A percentile compares a stretch with the other conserved stretches of the same genome.
These are phyloP conservation scores for Hypsibius dujardini DNA, from an alignment of 1,140 invertebrate species.

Conservation along the genomic window DNA sequence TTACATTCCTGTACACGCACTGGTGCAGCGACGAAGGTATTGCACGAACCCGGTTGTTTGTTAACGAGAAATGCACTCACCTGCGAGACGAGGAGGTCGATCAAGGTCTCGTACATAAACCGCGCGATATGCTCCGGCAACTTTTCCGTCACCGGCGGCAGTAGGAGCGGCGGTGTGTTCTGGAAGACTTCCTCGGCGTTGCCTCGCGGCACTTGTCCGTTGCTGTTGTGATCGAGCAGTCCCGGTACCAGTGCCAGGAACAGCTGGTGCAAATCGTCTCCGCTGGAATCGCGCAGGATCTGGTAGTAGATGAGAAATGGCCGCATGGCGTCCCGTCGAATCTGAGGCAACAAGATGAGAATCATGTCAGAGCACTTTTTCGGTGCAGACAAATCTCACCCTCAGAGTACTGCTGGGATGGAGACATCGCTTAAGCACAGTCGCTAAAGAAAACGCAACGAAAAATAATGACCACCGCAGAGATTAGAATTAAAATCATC, in stretches of 20 bases:
- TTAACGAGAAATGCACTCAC: background rate
- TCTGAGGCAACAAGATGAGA: background rate
- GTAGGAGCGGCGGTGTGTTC: background rate
- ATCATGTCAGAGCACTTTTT: background rate
- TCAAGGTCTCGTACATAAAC: background rate
- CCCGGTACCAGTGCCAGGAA: background rate
- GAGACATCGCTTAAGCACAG: conserved; percentile 8
- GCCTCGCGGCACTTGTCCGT: background rate
- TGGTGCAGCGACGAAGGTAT: no score
- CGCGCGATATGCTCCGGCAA: background rate
- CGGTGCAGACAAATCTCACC: background rate
- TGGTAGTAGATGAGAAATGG: conserved; percentile 13
- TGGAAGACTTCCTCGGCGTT: background rate
- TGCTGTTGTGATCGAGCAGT: background rate
- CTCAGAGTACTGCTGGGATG: conserved; percentile 9
- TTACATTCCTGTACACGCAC: no score
- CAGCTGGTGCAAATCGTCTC: background rate
- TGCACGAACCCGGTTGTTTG: no score
- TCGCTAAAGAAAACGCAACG: background rate
- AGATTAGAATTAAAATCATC: background rate
- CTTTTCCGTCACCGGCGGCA: background rate
- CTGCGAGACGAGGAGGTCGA: conserved; percentile 2
- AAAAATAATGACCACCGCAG: background rate
- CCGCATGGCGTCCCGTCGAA: conserved; percentile 8
- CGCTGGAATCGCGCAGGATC: conserved; percentile 1